Percentiles rank a stretch among this genome's conserved stretches.
Conservation (phyloP, 1,140 invertebrate genomes). For the Alviniconcha marisindica region DNA sequence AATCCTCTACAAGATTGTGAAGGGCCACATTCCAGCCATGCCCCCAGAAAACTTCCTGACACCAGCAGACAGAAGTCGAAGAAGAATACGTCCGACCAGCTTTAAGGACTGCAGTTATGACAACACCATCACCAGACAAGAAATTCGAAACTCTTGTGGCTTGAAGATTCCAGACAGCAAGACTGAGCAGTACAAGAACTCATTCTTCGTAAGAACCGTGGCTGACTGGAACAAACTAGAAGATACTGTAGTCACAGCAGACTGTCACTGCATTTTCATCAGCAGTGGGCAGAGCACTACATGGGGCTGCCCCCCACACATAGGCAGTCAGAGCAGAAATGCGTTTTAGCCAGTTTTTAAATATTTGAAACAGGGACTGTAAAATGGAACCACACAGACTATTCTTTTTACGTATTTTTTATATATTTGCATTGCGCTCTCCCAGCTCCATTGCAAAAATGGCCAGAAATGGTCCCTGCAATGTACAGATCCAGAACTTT, state of each 20-base stretch:
- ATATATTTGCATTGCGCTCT: neutral
- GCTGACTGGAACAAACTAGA: neutral
- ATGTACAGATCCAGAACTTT: neutral
- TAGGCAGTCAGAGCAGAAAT: neutral
- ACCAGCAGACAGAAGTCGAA: neutral
- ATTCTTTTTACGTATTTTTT: neutral
- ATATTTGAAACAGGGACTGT: neutral
- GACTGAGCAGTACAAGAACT: neutral
- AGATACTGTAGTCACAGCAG: neutral
- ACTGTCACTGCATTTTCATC: neutral
- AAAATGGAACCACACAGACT: neutral
- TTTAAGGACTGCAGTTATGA: neutral
- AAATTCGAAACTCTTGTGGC: neutral
- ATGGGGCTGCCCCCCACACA: neutral
- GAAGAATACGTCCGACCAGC: neutral
- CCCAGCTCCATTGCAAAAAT: neutral
- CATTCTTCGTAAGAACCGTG: neutral
- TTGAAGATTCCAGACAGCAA: neutral
- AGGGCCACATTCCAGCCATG: neutral
- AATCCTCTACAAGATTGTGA: neutral
- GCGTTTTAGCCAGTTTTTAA: neutral
- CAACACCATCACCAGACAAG: neutral
- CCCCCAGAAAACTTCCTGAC: neutral
- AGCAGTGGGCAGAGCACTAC: neutral
- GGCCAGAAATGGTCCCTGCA: neutral